Evolutionary conservation across 2,888 invertebrate genomes (phyloP), one percentile per base, ranked within the genome.

Genomic region (Onthophagus sagittarius): DNA sequence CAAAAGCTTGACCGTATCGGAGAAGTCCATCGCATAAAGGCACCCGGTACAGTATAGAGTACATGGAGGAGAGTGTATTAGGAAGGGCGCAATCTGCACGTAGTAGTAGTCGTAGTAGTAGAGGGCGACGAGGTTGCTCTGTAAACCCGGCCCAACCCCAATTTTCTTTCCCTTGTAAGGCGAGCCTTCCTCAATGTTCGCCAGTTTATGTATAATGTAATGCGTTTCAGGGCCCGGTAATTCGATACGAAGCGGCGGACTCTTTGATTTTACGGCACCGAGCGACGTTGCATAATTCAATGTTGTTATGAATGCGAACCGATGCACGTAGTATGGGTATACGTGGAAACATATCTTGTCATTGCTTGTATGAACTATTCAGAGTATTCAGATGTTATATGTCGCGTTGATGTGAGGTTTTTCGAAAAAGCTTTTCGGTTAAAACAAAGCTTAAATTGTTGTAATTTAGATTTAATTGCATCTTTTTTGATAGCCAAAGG

Each of bases 131-230:
- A 65, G 64, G 62, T 71, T 39, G 63, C 32, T 9, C 32, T 13
- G 2, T 71, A 53, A 53, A 53, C 39, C 71, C 62, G 11, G 23
- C 64, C 31, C 67, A 63, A 39, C 64, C 73, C 72, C 70, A 13
- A 31, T 15, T 15, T 71, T 75, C 75, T 75, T 75, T 67, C 67
- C 67, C 31, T 23, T 67, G 67, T 67, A 67, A 67, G 67, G 75
- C 69, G 39, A 39, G 15, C 69, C 69, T 69, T 72, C 15, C 71
- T 72, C 74, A 73, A 78, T 78, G 78, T 53, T 53, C 23, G 11
- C 39, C 76, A 78, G 77, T 79, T 78, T 78, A 76, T 77, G 75
- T 78, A 77, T 78, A 78, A 78, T 77, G 77, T 77, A 77, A 77
- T 78, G 78, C 78, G 78, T 77, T 79, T 53, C 39, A 53, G 39